Percentiles rank a stretch among this genome's conserved stretches.
These are phyloP conservation scores for Andrena chrysosceles DNA, from an alignment of 2,888 invertebrate species.

Conservation along the genomic window DNA sequence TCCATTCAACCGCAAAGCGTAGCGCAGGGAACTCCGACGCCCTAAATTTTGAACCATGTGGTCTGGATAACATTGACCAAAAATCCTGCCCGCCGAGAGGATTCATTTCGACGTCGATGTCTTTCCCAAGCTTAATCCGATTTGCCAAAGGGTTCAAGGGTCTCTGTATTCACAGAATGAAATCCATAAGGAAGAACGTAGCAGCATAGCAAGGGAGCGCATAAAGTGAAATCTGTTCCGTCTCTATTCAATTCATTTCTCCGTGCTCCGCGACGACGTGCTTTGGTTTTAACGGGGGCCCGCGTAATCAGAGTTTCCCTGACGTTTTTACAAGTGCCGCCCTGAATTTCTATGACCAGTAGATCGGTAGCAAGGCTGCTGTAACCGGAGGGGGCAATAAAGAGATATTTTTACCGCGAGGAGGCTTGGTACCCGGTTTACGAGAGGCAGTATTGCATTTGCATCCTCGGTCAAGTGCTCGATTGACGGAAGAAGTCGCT, in stretches of 20 bases:
- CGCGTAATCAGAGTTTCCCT: neutral
- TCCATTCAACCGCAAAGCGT: no score
- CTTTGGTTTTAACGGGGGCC: neutral
- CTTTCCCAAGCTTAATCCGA: neutral
- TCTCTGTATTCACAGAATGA: neutral
- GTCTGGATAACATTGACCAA: neutral
- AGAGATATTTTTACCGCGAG: constrained; percentile 6
- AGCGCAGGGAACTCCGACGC: no score
- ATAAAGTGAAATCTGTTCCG: neutral
- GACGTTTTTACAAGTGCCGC: neutral
- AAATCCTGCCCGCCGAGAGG: neutral
- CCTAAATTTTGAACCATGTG: no score
- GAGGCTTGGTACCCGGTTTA: neutral
- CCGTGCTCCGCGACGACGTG: neutral
- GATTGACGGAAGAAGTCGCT: neutral
- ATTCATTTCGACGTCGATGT: neutral
- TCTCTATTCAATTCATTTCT: neutral
- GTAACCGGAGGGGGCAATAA: neutral
- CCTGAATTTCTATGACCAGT: neutral
- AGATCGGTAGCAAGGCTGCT: neutral
- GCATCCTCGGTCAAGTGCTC: constrained; percentile 45
- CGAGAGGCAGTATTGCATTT: constrained; percentile 33
- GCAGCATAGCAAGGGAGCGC: no score
- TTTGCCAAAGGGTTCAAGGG: neutral
- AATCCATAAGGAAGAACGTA: neutral